These are phyloP conservation scores for Coccyzus lansbergi DNA, from an alignment of 2,797 vertebrate genomes.

Conservation along the genomic window DNA sequence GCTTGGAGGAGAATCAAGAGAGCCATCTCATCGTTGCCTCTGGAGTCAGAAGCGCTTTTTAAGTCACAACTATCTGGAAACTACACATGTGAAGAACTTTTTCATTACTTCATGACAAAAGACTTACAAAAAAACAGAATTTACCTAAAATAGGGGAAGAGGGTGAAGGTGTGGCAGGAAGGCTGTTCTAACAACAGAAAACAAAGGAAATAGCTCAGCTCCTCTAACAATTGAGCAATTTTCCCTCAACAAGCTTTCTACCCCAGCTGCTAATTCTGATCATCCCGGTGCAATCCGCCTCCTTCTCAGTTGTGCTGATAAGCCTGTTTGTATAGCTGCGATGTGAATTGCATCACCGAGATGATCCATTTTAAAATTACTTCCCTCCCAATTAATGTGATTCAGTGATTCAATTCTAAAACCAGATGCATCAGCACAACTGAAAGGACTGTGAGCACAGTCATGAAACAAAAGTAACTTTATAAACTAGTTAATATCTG, in stretches of 20 bases:
- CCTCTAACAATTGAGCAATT: constrained; percentile 13
- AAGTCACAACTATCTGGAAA: neutral
- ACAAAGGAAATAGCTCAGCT: constrained; percentile 28
- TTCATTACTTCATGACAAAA: neutral
- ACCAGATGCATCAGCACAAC: constrained; percentile 17
- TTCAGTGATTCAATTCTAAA: constrained; percentile 42
- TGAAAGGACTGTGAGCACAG: neutral
- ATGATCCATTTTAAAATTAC: constrained; percentile 21
- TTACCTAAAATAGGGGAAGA: neutral
- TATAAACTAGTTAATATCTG: neutral
- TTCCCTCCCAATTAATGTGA: neutral
- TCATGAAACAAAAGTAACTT: neutral
- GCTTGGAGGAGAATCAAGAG: neutral
- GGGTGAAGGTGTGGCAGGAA: constrained; percentile 11
- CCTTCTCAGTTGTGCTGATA: constrained; percentile 9
- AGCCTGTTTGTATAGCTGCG: neutral
- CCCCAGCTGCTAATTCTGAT: constrained; percentile 24
- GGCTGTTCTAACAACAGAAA: constrained; percentile 11
- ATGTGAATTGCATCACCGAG: neutral
- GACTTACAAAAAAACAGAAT: neutral
- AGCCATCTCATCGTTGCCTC: fast-evolving
- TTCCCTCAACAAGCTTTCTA: constrained; percentile 4
- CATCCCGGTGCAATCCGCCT: constrained; percentile 15
- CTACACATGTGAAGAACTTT: fast-evolving
- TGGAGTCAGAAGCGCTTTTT: neutral